Base-by-base conservation (phyloP, 2,888 invertebrate species). In the Drosophila kambysellisi region DNA sequence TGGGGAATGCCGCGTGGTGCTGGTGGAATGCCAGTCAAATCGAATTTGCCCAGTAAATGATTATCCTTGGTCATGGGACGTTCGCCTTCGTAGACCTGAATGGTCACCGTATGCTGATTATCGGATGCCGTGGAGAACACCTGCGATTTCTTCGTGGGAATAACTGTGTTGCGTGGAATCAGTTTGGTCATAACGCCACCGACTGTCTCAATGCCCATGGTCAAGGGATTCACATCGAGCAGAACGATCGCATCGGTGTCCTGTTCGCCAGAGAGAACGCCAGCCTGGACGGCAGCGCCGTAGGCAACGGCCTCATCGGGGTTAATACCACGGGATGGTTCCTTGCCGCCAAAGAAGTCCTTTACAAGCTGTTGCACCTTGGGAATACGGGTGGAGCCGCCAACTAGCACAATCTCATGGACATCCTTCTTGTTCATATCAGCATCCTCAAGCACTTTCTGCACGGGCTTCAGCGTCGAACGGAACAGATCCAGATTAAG, bases 31-130 rank as follows among this genome's bases (percentile, higher is more conserved):
- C 98, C 99, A 70, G 98, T 99, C 74, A 99, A 94, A 92, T 99
- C 99, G 94, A 99, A 99, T 94, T 99, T 99, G 77, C 99, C 99
- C 73, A 99, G 95, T 81, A 98, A 95, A 94, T 99, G 99, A 94
- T 99, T 99, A 94, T 99, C 99, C 94, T 99, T 99, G 81, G 99
- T 99, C 99, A 99, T 99, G 33, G 99, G 99, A 91, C 99, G 96
- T 94, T 99, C 99, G 88, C 99, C 99, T 94, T 99, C 99, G 93
- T 98, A 99, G 0, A 99, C 98, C 94, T 98, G 98, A 93, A 99
- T 99, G 82, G 99, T 99, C 61, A 99, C 99, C 5, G 99, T 99
- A 94, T 99, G 98, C 93, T 99, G 99, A 94, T 99, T 99, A 93
- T 99, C 99, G 35, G 98, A 97, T 65, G 99, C 99, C 1, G 99